Base-by-base conservation (phyloP, 2,113 vertebrate species). In the Dicaeum eximium region DNA sequence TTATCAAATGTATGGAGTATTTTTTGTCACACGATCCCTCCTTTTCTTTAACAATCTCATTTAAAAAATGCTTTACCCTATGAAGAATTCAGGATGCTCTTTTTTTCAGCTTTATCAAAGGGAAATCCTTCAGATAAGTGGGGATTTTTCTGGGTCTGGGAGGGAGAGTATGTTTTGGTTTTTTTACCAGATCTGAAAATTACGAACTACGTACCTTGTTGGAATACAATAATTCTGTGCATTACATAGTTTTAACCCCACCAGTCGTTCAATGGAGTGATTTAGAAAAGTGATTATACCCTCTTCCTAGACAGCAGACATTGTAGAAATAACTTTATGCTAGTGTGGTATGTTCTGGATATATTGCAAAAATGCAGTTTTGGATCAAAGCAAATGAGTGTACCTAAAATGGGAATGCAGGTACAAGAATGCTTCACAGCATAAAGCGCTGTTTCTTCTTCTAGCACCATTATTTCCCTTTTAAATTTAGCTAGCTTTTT, bases 41-140 rank as follows among this genome's bases (percentile, higher is more conserved):
- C 20, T 31, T 79, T 88, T 77, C 35, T 84, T 90, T 75, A 50
- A 33, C 19, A 61, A 83, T 73, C 38, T 71, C 37, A 25, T 87
- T 89, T 82, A 51, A 79, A 84, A 89, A 81, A 40, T 87, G 40
- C 22, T 74, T 92, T 35, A 74, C n/a, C 8, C n/a, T 37, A 8
- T 78, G 31, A 87, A 60, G 60, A 82, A 51, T 75, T 85, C 87
- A 96, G 53, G 61, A 80, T 93, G 70, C 37, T 72, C 51, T 87
- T 85, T 65, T 71, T 83, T 93, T 58, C 51, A 66, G 47, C 64
- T 91, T 95, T 93, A 82, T 95, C 81, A 80, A 93, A 53, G 66
- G 74, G 92, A 92, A 90, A 88, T 92, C 81, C 79, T 94, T 85
- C 50, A 85, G 61, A 82, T 95, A 69, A 20, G 20, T 75, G 33